Evolutionary conservation across 2,888 invertebrate genomes (phyloP), one percentile per base, ranked within the genome.

Genomic region (Troides helena): DNA sequence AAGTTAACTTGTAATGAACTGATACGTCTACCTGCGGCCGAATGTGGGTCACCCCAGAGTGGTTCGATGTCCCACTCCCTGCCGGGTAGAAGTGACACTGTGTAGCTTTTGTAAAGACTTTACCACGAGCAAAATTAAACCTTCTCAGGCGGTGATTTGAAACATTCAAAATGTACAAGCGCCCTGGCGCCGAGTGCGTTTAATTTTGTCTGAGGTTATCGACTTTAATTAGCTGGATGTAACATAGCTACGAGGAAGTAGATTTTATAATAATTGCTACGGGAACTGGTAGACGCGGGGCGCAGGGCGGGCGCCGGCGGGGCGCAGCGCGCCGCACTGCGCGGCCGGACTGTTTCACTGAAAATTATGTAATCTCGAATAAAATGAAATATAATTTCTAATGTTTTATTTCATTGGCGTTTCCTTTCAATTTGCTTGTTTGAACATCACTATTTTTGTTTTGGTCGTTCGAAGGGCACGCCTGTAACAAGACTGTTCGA

Each of bases 351-450:
- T 75, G 74, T 79, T 80, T 77, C 75, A 75, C 77, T 80, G 77
- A 77, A 83, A 87, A 86, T 86, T 86, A 86, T 87, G 86, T 87
- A 85, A 84, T 81, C 80, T 83, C 80, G 72, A 85, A 85, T 86
- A 86, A 86, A 87, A 77, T 84, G 82, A 82, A 86, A 85, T 86
- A 84, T 81, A 76, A 86, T 87, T 87, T 86, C 81, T 68, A 67
- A 67, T 65, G 74, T 63, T 75, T 84, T 85, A 84, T 85, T 85
- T 85, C 78, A 81, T 82, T 86, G 76, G 39, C 1, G 7, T 30
- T 14, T 43, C 43, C 23, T 8, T 61, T 18, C 30, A 7, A 36
- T 36, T 60, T n/a, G 30, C 17, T 10, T 39, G 39, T 10, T 39
- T 39, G 39, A 7, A 39, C 39, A 39, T 10, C 7, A 30, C 30